phyloP scores from a whole-genome alignment of 2,113 vertebrate genomes.

The Columba livia region DNA sequence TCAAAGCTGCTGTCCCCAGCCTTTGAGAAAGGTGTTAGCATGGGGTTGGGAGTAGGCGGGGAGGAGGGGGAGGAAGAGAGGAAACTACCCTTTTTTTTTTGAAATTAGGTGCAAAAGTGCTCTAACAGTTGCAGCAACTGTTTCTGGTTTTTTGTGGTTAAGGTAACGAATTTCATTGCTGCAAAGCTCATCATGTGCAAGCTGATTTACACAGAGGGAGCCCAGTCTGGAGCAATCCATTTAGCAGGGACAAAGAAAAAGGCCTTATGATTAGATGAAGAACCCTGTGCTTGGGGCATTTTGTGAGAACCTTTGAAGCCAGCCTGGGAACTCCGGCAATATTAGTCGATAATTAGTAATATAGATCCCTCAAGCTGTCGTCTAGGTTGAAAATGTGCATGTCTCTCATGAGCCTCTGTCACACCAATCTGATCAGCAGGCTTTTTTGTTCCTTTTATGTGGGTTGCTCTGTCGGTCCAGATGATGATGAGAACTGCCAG shows the following conservation, averaged over 20 bases:
- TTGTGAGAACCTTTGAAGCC: slow-evolving; percentile 55
- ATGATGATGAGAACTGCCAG: slow-evolving; percentile 66
- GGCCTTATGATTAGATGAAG: slow-evolving; percentile 43
- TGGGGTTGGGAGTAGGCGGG: slow-evolving; percentile 27
- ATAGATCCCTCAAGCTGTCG: slow-evolving; percentile 63
- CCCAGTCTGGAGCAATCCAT: slow-evolving; percentile 14
- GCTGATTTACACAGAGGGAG: slow-evolving; percentile 7
- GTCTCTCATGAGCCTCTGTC: slow-evolving; percentile 58
- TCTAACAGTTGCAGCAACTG: slow-evolving; percentile 57
- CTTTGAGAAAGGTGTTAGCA: slow-evolving; percentile 38
- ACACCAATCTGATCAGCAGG: slow-evolving; percentile 66
- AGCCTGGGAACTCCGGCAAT: slow-evolving; percentile 62
- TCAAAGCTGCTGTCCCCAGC: background rate
- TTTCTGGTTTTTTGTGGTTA: slow-evolving; percentile 47
- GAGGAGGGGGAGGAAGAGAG: background rate
- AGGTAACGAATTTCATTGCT: slow-evolving; percentile 61
- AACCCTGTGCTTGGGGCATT: slow-evolving; percentile 37
- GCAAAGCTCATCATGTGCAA: slow-evolving; percentile 60
- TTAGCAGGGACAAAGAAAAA: slow-evolving; percentile 44
- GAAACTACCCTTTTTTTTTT: slow-evolving; percentile 14
- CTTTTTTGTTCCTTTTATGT: slow-evolving; percentile 70
- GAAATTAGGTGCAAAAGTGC: slow-evolving; percentile 34
- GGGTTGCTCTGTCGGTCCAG: slow-evolving; percentile 51
- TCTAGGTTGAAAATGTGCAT: slow-evolving; percentile 59
- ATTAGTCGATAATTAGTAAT: slow-evolving; percentile 70